Evolutionary conservation across 2,888 invertebrate species (phyloP).

Genomic region (Byasa hedistus): DNA sequence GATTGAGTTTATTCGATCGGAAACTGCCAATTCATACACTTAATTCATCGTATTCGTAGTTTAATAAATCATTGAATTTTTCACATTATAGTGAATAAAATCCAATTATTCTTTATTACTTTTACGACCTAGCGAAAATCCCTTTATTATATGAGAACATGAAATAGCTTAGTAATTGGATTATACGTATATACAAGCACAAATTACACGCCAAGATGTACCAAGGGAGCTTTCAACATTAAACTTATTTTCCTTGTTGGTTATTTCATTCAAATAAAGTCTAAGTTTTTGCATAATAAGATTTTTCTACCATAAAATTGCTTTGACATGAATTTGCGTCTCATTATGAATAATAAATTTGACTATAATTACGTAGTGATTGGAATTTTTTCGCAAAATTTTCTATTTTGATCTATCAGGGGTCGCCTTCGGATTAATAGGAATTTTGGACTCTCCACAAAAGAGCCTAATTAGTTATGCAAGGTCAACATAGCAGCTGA

Average conservation of each 20-base stretch:
- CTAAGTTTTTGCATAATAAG: slow-evolving; percentile 7
- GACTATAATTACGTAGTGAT: too few relatives aligned
- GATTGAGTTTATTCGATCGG: slow-evolving; percentile 24
- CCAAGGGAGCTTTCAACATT: slow-evolving; percentile 20
- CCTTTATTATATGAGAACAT: not conserved
- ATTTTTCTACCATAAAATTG: not conserved
- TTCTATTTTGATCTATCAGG: too few relatives aligned
- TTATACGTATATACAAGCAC: slow-evolving; percentile 19
- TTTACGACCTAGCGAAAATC: not conserved
- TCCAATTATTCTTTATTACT: not conserved
- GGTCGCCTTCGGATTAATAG: too few relatives aligned
- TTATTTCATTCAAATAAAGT: slow-evolving; percentile 19
- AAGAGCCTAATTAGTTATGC: too few relatives aligned
- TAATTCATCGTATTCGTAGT: slow-evolving; percentile 4
- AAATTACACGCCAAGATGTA: slow-evolving; percentile 20
- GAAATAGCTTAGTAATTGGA: slow-evolving; percentile 14
- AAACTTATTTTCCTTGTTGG: slow-evolving; percentile 21
- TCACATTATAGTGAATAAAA: not conserved
- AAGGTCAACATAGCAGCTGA: too few relatives aligned
- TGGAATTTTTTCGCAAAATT: too few relatives aligned
- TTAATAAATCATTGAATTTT: not conserved
- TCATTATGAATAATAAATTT: too few relatives aligned
- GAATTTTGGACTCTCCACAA: too few relatives aligned
- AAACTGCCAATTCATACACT: slow-evolving; percentile 16
- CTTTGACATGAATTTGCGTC: not conserved